These are phyloP conservation scores for Phenacoccus solenopsis DNA, from an alignment of 1,140 invertebrate species.

Conservation along the genomic window DNA sequence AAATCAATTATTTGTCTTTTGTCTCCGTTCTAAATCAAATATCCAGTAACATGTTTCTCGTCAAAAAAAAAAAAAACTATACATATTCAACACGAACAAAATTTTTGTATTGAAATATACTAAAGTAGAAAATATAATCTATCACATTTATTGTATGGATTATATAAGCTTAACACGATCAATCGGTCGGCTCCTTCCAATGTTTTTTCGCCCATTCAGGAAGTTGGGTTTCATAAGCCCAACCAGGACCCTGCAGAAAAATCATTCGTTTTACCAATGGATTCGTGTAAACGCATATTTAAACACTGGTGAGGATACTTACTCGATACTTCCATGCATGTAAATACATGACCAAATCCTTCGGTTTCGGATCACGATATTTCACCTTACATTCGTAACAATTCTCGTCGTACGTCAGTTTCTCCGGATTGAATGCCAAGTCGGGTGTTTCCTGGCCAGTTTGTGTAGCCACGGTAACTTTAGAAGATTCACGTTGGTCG, in stretches of 20 bases:
- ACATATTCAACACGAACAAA: not conserved
- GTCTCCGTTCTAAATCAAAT: not conserved
- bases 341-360: constrained; percentile 87
- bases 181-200: constrained; percentile 46
- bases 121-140: not conserved
- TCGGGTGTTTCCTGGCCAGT: constrained; percentile 61
- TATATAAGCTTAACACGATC: constrained; percentile 15
- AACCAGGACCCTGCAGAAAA: constrained; percentile 58
- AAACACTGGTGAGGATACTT: too few species aligned
- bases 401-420: constrained; percentile 66
- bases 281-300: too few species aligned
- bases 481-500: constrained; percentile 25
- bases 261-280: not conserved
- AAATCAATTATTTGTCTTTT: not conserved
- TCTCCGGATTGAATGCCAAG: constrained; percentile 52
- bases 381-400: constrained; percentile 87
- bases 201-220: constrained; percentile 76
- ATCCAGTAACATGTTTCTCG: too few species aligned
- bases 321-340: constrained; percentile 56
- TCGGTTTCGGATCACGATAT: constrained; percentile 77
- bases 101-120: not conserved
- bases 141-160: not conserved
- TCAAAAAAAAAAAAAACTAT: not conserved
- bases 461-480: constrained; percentile 67
- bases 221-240: constrained; percentile 77